These are phyloP conservation scores for Brachionus angularis DNA, from an alignment of 1,140 invertebrate genomes.

Conservation along the genomic window DNA sequence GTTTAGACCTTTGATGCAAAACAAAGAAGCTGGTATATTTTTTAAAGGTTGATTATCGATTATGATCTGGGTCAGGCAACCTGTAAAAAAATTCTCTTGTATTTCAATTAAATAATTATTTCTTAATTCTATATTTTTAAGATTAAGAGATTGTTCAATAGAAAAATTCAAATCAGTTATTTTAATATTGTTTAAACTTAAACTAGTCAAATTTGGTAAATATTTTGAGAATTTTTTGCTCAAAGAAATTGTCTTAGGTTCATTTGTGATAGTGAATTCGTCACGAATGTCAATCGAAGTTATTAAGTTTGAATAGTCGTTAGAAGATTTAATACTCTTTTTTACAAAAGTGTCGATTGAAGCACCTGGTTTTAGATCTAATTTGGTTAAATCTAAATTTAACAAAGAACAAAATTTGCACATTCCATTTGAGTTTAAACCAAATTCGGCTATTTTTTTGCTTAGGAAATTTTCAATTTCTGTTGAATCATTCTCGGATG, in stretches of 20 bases:
- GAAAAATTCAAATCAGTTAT: slow-evolving; percentile 20
- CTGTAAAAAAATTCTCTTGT: not conserved
- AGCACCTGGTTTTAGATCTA: not conserved
- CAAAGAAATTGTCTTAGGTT: slow-evolving; percentile 1
- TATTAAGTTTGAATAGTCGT: slow-evolving; percentile 15
- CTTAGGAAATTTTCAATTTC: not conserved
- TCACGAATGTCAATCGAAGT: slow-evolving; percentile 4
- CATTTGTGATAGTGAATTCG: not conserved
- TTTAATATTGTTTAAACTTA: slow-evolving; percentile 24
- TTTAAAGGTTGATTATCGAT: slow-evolving; percentile 39
- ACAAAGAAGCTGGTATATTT: slow-evolving; percentile 14
- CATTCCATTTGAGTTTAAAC: slow-evolving; percentile 4
- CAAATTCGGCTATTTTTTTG: not conserved
- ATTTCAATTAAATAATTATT: slow-evolving; percentile 10
- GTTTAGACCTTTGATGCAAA: slow-evolving; percentile 11
- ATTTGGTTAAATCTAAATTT: not conserved
- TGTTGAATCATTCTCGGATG: not conserved
- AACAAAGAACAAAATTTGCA: slow-evolving; percentile 21
- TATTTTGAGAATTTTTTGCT: slow-evolving; percentile 6
- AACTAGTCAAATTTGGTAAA: slow-evolving; percentile 19
- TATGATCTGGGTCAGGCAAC: slow-evolving; percentile 14
- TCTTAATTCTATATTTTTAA: slow-evolving; percentile 32
- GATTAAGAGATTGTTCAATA: not conserved
- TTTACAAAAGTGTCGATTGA: slow-evolving; percentile 9
- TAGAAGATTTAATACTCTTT: slow-evolving; percentile 1